Percentiles rank a stretch among this genome's conserved stretches.
These are phyloP conservation scores for Epizoanthus scotinus DNA, from an alignment of 92 coral and sea anemone genomes.

Conservation along the genomic window DNA sequence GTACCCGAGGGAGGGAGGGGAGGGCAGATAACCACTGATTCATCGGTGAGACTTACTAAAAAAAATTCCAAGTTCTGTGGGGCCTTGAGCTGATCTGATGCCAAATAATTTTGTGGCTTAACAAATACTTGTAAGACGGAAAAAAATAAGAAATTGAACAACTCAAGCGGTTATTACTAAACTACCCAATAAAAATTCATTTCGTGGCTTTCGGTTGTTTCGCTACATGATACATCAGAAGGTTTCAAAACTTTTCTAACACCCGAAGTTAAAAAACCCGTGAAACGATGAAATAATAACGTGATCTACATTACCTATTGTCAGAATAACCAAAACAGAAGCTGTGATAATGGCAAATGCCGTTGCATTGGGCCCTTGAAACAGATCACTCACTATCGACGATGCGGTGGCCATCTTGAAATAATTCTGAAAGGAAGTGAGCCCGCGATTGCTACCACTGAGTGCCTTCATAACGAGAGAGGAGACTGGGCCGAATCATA, in stretches of 20 bases:
- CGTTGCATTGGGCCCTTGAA: conserved; percentile 82
- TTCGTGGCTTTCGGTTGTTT: not conserved
- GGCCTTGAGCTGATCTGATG: too few species aligned
- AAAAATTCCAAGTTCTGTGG: too few species aligned
- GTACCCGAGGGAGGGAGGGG: too few species aligned
- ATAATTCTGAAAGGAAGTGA: conserved; percentile 40
- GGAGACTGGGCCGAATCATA: conserved; percentile 26
- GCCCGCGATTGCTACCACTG: conserved; percentile 47
- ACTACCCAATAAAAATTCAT: conserved; percentile 6
- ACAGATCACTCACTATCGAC: conserved; percentile 53
- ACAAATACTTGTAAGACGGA: too few species aligned
- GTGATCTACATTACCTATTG: conserved; percentile 58
- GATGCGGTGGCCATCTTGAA: conserved; percentile 64
- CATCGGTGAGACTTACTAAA: too few species aligned
- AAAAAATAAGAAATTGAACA: not conserved
- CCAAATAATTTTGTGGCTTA: too few species aligned
- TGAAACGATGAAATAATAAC: not conserved
- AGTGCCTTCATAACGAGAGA: not conserved
- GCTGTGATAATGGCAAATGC: conserved; percentile 69
- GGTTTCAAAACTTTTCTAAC: too few species aligned
- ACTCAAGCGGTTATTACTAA: not conserved
- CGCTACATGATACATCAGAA: too few species aligned
- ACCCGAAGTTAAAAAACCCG: too few species aligned
- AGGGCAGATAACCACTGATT: too few species aligned
- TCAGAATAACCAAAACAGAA: conserved; percentile 68